These are phyloP conservation scores for Mesoclemmys tuberculata DNA, from an alignment of 2,113 vertebrate species.

Conservation along the genomic window DNA sequence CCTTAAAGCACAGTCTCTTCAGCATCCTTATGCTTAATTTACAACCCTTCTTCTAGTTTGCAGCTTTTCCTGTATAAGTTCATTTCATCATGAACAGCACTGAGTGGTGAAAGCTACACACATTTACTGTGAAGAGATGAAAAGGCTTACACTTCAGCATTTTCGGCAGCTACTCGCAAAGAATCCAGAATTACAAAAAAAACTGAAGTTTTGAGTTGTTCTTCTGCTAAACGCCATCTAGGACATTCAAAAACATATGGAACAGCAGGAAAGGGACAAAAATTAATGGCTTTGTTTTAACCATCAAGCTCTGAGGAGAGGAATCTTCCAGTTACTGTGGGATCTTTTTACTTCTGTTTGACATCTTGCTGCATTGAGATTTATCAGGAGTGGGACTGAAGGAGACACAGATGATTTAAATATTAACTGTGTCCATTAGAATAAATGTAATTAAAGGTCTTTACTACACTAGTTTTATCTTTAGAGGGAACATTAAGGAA, in stretches of 20 bases:
- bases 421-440: not conserved
- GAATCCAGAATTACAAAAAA: not conserved
- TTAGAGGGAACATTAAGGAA: not conserved
- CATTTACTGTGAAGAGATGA: not conserved
- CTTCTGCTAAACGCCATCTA: rapidly evolving
- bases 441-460: not conserved
- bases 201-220: not conserved
- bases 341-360: not conserved
- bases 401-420: not conserved
- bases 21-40: not conserved
- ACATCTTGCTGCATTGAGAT: not conserved
- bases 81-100: not conserved
- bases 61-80: not conserved
- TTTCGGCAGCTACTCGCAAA: not conserved
- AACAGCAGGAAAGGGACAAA: not conserved
- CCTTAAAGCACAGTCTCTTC: not conserved
- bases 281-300: not conserved
- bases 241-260: not conserved
- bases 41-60: not conserved
- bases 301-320: not conserved
- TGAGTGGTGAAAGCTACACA: not conserved
- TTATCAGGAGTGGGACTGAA: not conserved
- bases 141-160: not conserved
- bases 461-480: not conserved
- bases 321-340: not conserved